A percentile compares a stretch with the other conserved stretches of the same genome.
Evolutionary conservation across 2,888 invertebrate species (phyloP).

Genomic region (Drosophila ezoana): DNA sequence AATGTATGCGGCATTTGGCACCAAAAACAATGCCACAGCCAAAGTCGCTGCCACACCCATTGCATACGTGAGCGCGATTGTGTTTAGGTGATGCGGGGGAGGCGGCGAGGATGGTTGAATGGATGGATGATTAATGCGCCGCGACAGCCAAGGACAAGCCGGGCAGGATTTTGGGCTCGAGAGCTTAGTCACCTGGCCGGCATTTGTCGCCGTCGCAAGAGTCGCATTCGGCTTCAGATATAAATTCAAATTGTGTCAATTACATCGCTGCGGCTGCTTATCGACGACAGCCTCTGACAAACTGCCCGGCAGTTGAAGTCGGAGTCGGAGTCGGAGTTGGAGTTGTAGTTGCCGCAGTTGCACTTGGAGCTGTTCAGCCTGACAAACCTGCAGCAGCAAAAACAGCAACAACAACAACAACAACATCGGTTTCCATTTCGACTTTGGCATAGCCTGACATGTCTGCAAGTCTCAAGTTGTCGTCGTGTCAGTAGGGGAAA

Average conservation of each 20-base stretch:
- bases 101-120: not conserved
- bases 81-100: constrained; percentile 21
- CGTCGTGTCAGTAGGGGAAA: constrained; percentile 60
- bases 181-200: constrained; percentile 71
- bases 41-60: constrained; percentile 52
- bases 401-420: constrained; percentile 15
- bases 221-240: constrained; percentile 51
- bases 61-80: constrained; percentile 5
- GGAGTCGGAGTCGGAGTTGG: not conserved
- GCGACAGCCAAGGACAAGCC: constrained; percentile 74
- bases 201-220: constrained; percentile 17
- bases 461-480: constrained; percentile 70
- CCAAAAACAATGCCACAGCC: constrained; percentile 33
- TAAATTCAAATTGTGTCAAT: constrained; percentile 81
- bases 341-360: constrained; percentile 39
- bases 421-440: constrained; percentile 55
- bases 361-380: constrained; percentile 57
- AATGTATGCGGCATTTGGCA: constrained; percentile 59
- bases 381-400: constrained; percentile 62
- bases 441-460: constrained; percentile 63
- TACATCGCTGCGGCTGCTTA: constrained; percentile 73
- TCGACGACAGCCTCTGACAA: constrained; percentile 73
- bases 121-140: constrained; percentile 72
- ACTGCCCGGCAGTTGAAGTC: constrained; percentile 42
- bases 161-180: constrained; percentile 49